These are phyloP conservation scores for Harpalus rufipes DNA, from an alignment of 2,888 invertebrate genomes.

Conservation along the genomic window DNA sequence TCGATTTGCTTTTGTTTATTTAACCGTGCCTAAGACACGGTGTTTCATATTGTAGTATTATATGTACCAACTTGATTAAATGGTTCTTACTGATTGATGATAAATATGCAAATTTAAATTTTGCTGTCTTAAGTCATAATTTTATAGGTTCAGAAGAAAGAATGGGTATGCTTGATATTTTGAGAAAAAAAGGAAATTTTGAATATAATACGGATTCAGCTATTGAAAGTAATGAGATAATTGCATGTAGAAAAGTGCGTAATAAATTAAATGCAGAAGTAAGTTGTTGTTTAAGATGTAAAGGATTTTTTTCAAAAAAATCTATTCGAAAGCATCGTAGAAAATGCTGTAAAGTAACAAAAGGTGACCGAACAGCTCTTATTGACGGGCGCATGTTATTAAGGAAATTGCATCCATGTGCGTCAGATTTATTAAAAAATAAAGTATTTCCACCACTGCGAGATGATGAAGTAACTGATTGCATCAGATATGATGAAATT, in stretches of 20 bases:
- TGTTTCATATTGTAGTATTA: not conserved
- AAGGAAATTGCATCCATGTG: slow-evolving; percentile 68
- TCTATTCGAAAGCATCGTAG: slow-evolving; percentile 68
- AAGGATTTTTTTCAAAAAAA: slow-evolving; percentile 68
- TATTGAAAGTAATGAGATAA: not conserved
- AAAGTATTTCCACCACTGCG: slow-evolving; percentile 68
- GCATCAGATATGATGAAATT: slow-evolving; percentile 58
- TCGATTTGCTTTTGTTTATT: not conserved
- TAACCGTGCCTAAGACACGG: not conserved
- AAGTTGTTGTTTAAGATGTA: slow-evolving; percentile 68
- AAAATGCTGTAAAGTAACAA: slow-evolving; percentile 67
- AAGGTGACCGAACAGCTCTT: slow-evolving; percentile 67
- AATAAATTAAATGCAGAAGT: slow-evolving; percentile 2
- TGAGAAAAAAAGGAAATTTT: slow-evolving; percentile 32
- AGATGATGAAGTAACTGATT: slow-evolving; percentile 68
- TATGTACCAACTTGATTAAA: not conserved
- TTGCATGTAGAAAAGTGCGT: slow-evolving; percentile 7
- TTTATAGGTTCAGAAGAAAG: slow-evolving; percentile 20
- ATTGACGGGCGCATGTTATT: slow-evolving; percentile 67
- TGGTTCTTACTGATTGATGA: not conserved
- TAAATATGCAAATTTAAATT: not conserved
- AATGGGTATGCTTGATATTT: slow-evolving; percentile 1
- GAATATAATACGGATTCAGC: slow-evolving; percentile 22
- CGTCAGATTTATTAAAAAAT: slow-evolving; percentile 60
- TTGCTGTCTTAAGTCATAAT: not conserved